Evolutionary conservation across 2,888 invertebrate species (phyloP).

Genomic region (Marronus borbonicus): DNA sequence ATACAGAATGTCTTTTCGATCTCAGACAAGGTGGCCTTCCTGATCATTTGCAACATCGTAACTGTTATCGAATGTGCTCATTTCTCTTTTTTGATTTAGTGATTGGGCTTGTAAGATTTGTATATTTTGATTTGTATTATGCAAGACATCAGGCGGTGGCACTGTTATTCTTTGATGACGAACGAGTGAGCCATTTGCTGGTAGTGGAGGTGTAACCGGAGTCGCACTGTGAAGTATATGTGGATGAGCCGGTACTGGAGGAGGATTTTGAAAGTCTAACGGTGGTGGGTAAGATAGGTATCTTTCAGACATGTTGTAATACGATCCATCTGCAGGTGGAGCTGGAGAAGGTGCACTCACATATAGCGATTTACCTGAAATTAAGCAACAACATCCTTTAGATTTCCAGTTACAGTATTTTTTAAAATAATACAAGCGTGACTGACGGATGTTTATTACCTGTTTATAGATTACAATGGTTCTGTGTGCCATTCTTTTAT

Average conservation of each 20-base stretch:
- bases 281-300: conserved; percentile 87
- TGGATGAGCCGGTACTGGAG: conserved; percentile 71
- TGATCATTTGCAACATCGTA: conserved; percentile 69
- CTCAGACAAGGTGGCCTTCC: conserved; percentile 71
- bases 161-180: conserved; percentile 66
- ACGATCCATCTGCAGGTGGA: conserved; percentile 84
- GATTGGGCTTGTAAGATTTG: conserved; percentile 70
- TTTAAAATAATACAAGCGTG: no score
- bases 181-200: conserved; percentile 68
- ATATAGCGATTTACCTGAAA: conserved; percentile 75
- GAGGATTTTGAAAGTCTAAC: conserved; percentile 76
- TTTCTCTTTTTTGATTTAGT: conserved; percentile 67
- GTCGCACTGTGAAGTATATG: conserved; percentile 73
- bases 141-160: conserved; percentile 69
- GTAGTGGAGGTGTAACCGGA: conserved; percentile 63
- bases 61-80: conserved; percentile 70
- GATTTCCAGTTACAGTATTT: neutral
- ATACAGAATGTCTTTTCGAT: conserved; percentile 64
- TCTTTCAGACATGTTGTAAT: conserved; percentile 87
- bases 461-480: no score
- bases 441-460: no score
- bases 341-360: conserved; percentile 81
- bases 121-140: conserved; percentile 69
- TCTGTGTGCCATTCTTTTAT: no score
- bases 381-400: conserved; percentile 1